These are phyloP conservation scores for Clavelina lepadiformis DNA, from an alignment of 23 tunicate species.

Conservation along the genomic window DNA sequence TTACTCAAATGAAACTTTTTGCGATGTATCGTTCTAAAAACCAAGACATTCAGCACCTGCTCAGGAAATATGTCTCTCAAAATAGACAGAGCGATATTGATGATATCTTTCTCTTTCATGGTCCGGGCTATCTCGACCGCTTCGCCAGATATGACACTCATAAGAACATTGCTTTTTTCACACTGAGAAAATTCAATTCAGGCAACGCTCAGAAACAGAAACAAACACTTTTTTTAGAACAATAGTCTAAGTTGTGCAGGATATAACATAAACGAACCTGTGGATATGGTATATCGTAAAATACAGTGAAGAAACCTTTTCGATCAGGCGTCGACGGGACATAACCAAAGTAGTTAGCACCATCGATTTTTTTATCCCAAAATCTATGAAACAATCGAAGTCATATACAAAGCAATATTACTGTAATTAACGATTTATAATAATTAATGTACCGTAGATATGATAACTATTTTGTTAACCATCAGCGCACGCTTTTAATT, in stretches of 20 bases:
- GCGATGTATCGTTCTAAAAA: too few species aligned
- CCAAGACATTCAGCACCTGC: too few species aligned
- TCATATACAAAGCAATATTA: neutral
- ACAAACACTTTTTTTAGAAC: too few species aligned
- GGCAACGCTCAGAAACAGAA: neutral
- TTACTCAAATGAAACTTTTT: too few species aligned
- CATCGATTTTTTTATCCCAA: constrained; percentile 78
- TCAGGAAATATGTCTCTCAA: constrained; percentile 59
- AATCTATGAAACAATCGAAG: constrained; percentile 22
- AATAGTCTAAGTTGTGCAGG: too few species aligned
- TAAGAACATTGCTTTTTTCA: constrained; percentile 63
- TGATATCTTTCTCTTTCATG: constrained; percentile 50
- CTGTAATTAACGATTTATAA: too few species aligned
- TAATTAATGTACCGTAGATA: too few species aligned
- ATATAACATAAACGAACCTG: constrained; percentile 8
- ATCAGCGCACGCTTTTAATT: too few species aligned
- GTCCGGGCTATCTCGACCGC: constrained; percentile 53
- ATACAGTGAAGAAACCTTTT: constrained; percentile 78
- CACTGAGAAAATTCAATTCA: constrained; percentile 17
- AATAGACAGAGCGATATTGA: constrained; percentile 46
- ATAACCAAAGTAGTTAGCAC: constrained; percentile 87
- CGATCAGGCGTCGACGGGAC: constrained; percentile 39
- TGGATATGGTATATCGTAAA: constrained; percentile 75
- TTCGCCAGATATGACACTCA: constrained; percentile 86
- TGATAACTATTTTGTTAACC: too few species aligned